phyloP scores from a whole-genome alignment of 1,140 invertebrate species.

The Zaprionus tsacasi region DNA sequence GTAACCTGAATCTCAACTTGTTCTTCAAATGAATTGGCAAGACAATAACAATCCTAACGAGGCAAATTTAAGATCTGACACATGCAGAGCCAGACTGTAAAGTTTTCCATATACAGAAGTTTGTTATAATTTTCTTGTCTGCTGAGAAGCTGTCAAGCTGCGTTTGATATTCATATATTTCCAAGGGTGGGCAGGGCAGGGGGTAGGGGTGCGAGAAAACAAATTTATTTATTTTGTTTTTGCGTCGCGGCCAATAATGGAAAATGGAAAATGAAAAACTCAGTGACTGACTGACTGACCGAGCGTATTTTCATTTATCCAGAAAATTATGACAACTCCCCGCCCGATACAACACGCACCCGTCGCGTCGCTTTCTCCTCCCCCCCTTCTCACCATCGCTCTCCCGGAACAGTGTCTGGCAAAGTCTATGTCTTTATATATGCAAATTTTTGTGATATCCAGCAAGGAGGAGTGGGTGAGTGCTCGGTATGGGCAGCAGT shows the following conservation, averaged over 20 bases:
- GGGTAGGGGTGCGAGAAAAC: conserved; percentile 21
- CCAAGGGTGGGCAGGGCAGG: too few species aligned
- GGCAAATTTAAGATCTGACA: background rate
- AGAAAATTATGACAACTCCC: conserved; percentile 32
- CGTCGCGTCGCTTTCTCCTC: background rate
- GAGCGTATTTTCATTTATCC: conserved; percentile 45
- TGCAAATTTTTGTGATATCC: conserved; percentile 34
- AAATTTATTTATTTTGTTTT: conserved; percentile 66
- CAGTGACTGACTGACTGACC: conserved; percentile 21
- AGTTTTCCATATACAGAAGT: background rate
- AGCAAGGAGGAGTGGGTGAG: background rate
- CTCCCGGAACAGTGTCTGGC: background rate
- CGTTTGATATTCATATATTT: conserved; percentile 57
- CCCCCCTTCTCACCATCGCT: too few species aligned
- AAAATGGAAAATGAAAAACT: conserved; percentile 46
- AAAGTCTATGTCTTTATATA: conserved; percentile 32
- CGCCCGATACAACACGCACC: conserved; percentile 10
- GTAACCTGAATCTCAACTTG: background rate
- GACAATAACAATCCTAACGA: background rate
- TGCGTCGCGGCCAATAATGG: conserved; percentile 53
- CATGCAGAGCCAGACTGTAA: background rate
- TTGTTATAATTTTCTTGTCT: background rate
- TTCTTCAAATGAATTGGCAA: background rate
- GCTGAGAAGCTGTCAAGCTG: conserved; percentile 36
- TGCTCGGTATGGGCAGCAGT: background rate